Evolutionary conservation across 2,888 invertebrate genomes (phyloP), one percentile per base, ranked within the genome.

Genomic region (Cosmorhoe ocellata): DNA sequence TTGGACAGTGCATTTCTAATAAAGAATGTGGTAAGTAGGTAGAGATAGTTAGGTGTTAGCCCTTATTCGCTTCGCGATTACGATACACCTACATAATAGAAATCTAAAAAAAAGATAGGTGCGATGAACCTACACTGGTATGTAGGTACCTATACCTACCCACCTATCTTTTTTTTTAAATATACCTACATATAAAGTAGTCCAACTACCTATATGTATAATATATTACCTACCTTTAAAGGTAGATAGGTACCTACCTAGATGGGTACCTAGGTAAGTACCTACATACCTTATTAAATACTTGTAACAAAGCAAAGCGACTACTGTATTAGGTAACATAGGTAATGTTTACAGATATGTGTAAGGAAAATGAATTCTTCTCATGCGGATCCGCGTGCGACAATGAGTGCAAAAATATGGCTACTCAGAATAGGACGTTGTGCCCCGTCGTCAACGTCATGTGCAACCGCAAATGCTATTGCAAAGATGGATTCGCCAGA

Each of bases 381-480:
- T 30, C 53, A 0, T 71, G 70, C 43, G 64, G 65, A 2, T 7
- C 46, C 6, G 66, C 52, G 13, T 76, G 77, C 34, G 73, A 77
- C 39, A 76, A 73, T 12, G 67, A 57, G 9, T 78, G 77, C 38
- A 43, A 55, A 3, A 48, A 62, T 0, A 40, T 71, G 0, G 51
- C 50, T 0, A 42, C 14, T 8, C 68, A 70, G 41, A 70, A 66
- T 50, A 63, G 66, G 47, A 69, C 65, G 2, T 59, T 66, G 36
- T 77, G 77, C 34, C 67, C 64, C 0, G 66, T 71, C 4, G 1
- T 44, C 1, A 76, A 76, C 39, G 64, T 72, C 1, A 43, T 43
- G 10, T 76, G 76, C 44, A 69, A 69, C 37, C 51, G 61, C 9
- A 64, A 49, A 34, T 76, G 76, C 40, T 74, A 76, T 45, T 78